phyloP scores from a whole-genome alignment of 1,140 invertebrate species.

The Platyscapa corneri region DNA sequence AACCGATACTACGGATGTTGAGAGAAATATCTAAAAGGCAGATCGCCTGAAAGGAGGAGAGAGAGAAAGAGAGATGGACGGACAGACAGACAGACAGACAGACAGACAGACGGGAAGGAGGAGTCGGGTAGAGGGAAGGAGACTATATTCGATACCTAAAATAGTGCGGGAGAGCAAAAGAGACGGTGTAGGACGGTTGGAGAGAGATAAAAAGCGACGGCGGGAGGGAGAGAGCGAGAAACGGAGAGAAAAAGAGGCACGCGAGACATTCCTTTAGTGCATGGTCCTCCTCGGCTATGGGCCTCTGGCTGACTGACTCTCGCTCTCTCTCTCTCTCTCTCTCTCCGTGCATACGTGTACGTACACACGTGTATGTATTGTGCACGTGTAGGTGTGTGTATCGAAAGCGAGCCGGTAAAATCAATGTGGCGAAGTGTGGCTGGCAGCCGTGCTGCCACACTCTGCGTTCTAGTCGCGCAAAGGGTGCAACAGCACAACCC shows the following conservation, averaged over 20 bases:
- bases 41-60: constrained; percentile 3
- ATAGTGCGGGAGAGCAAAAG: constrained; percentile 49
- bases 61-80: constrained; percentile 30
- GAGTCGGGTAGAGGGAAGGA: not conserved
- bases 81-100: not conserved
- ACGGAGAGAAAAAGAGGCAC: constrained; percentile 53
- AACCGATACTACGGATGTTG: not conserved
- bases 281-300: constrained; percentile 54
- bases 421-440: constrained; percentile 70
- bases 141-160: constrained; percentile 22
- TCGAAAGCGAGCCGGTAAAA: constrained; percentile 67
- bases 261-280: constrained; percentile 67
- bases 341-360: not conserved
- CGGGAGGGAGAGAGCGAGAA: constrained; percentile 27
- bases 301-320: too few species aligned
- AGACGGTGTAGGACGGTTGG: constrained; percentile 38
- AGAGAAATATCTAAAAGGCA: not conserved
- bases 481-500: constrained; percentile 28
- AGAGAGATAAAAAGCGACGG: constrained; percentile 38
- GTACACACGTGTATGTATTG: not conserved
- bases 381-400: not conserved
- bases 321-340: too few species aligned
- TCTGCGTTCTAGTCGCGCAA: not conserved
- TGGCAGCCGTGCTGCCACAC: constrained; percentile 57
- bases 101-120: not conserved